phyloP scores from a whole-genome alignment of 2,797 vertebrate species.

The Pseudopleuronectes americanus region DNA sequence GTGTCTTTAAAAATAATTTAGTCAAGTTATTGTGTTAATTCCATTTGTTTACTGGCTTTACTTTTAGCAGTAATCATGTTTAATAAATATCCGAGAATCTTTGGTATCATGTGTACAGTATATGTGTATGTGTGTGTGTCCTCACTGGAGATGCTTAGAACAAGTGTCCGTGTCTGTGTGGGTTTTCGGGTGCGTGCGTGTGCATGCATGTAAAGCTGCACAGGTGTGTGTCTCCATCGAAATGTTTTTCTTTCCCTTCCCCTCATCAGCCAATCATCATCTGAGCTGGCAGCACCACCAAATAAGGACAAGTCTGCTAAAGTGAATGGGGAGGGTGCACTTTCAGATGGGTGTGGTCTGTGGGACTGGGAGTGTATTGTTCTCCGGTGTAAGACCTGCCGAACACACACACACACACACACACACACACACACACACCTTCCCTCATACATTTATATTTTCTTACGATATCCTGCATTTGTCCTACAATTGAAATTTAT shows the following conservation, averaged over 20 bases:
- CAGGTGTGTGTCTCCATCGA: constrained; percentile 52
- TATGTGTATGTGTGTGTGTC: neutral
- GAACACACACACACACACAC: constrained; percentile 9
- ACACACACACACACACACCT: constrained; percentile 10
- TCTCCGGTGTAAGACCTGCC: constrained; percentile 23
- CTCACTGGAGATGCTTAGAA: constrained; percentile 1
- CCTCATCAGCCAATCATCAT: constrained; percentile 62
- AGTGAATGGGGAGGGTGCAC: neutral
- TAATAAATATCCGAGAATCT: neutral
- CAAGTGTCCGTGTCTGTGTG: neutral
- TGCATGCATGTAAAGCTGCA: constrained; percentile 25
- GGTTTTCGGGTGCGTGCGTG: constrained; percentile 12
- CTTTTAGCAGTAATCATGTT: neutral
- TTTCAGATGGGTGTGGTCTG: constrained; percentile 54
- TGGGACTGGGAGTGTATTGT: constrained; percentile 17
- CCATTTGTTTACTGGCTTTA: neutral
- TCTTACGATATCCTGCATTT: neutral
- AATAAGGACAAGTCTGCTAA: constrained; percentile 68
- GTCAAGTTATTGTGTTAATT: neutral
- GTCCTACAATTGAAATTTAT: neutral
- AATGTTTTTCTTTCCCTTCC: neutral
- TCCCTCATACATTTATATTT: neutral
- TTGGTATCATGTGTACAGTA: neutral
- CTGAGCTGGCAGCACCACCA: constrained; percentile 50
- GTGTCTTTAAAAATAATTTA: neutral